Percentiles rank a stretch among this genome's conserved stretches.
These are phyloP conservation scores for Trissolcus japonicus DNA, from an alignment of 2,888 invertebrate species.

Conservation along the genomic window DNA sequence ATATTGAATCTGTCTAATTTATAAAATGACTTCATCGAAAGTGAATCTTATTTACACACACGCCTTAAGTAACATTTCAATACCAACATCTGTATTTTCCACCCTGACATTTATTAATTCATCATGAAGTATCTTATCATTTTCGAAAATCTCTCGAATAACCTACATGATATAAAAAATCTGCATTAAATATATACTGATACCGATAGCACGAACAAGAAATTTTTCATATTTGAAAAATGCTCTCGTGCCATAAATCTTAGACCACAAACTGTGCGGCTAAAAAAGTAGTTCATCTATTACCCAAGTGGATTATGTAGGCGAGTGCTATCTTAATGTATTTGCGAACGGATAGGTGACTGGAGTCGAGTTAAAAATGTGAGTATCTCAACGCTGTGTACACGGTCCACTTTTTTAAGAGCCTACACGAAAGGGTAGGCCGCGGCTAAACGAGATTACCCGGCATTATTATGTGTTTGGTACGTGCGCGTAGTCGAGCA, in stretches of 20 bases:
- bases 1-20: conserved; percentile 4
- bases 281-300: conserved; percentile 47
- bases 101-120: conserved; percentile 32
- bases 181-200: background rate
- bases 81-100: conserved; percentile 18
- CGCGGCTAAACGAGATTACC: conserved; percentile 44
- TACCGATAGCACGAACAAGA: conserved; percentile 4
- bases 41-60: background rate
- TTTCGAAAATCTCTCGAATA: conserved; percentile 17
- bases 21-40: conserved; percentile 5
- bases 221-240: conserved; percentile 21
- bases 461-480: conserved; percentile 29
- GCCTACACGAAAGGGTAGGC: conserved; percentile 65
- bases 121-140: conserved; percentile 17
- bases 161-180: conserved; percentile 14
- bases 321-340: conserved; percentile 63
- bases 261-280: conserved; percentile 5
- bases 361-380: conserved; percentile 58
- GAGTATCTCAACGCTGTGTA: conserved; percentile 56
- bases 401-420: conserved; percentile 43
- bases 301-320: conserved; percentile 52
- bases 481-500: conserved; percentile 46
- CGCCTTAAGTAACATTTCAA: conserved; percentile 19
- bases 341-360: conserved; percentile 65
- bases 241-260: conserved; percentile 30